phyloP scores from a whole-genome alignment of 2,113 vertebrate genomes.

The Crypturellus undulatus region DNA sequence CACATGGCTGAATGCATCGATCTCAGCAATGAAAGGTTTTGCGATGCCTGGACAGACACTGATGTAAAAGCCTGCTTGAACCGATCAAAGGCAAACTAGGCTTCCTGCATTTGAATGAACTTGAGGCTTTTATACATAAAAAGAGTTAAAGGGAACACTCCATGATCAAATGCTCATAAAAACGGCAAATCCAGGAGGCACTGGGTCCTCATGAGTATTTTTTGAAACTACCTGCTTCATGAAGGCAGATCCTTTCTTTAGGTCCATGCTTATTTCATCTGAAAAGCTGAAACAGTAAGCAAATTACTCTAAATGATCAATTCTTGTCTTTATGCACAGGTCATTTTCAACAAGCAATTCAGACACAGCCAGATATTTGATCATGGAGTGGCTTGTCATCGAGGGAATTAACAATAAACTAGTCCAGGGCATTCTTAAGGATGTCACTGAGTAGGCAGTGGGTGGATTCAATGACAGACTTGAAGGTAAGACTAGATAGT shows the following conservation, averaged over 20 bases:
- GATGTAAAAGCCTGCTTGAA: neutral
- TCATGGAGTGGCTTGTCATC: neutral
- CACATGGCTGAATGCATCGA: neutral
- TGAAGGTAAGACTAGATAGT: neutral
- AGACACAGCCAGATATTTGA: neutral
- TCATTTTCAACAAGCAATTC: neutral
- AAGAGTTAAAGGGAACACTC: neutral
- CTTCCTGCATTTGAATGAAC: neutral
- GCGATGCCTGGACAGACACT: rapidly evolving
- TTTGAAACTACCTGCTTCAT: neutral
- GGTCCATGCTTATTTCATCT: neutral
- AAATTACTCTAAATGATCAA: neutral
- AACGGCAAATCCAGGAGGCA: neutral
- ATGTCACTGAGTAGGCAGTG: neutral
- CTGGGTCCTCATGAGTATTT: neutral
- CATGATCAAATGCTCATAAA: neutral
- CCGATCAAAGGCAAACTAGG: neutral
- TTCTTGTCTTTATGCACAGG: neutral
- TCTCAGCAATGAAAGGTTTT: neutral
- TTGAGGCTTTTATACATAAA: neutral
- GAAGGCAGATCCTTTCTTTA: neutral
- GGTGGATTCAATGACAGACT: neutral
- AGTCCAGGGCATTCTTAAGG: neutral
- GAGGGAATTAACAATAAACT: neutral
- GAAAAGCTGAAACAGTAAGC: neutral